These are phyloP conservation scores for Tigriopus californicus DNA, from an alignment of 2,888 invertebrate genomes.

Conservation along the genomic window DNA sequence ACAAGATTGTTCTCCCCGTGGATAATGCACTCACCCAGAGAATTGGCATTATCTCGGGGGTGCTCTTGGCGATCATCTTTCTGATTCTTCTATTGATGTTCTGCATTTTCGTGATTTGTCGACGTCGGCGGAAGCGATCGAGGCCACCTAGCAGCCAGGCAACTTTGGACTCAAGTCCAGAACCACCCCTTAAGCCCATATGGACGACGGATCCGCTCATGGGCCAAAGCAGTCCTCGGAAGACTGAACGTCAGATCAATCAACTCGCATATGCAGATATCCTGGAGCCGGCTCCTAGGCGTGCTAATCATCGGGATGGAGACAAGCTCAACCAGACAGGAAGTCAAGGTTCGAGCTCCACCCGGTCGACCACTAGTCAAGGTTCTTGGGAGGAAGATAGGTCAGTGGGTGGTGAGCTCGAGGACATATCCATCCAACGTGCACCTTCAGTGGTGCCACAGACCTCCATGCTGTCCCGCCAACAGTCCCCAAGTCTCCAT, in stretches of 20 bases:
- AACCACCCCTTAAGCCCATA: conserved; percentile 10
- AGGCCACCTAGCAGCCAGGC: neutral
- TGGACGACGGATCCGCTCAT: conserved; percentile 5
- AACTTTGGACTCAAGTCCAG: neutral
- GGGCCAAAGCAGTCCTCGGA: neutral
- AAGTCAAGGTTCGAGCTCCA: neutral
- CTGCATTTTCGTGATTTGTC: conserved; percentile 2
- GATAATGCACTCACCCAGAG: conserved; percentile 8
- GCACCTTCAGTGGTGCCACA: neutral
- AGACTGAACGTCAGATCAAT: neutral
- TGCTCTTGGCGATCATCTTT: conserved; percentile 7
- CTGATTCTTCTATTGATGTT: conserved; percentile 2
- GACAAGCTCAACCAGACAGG: neutral
- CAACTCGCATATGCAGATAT: neutral
- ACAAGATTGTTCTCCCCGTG: conserved; percentile 7
- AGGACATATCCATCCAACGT: neutral
- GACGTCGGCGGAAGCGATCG: neutral
- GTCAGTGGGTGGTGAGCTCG: conserved; percentile 3
- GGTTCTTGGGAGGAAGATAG: conserved; percentile 13
- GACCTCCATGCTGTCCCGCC: neutral
- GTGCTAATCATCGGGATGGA: neutral
- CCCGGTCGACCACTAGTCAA: neutral
- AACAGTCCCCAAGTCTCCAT: neutral
- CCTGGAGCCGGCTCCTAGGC: too few relatives aligned
- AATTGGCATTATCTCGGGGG: conserved; percentile 12